Evolutionary conservation across 2,888 invertebrate species (phyloP).

Genomic region (Drosophila prolongata): DNA sequence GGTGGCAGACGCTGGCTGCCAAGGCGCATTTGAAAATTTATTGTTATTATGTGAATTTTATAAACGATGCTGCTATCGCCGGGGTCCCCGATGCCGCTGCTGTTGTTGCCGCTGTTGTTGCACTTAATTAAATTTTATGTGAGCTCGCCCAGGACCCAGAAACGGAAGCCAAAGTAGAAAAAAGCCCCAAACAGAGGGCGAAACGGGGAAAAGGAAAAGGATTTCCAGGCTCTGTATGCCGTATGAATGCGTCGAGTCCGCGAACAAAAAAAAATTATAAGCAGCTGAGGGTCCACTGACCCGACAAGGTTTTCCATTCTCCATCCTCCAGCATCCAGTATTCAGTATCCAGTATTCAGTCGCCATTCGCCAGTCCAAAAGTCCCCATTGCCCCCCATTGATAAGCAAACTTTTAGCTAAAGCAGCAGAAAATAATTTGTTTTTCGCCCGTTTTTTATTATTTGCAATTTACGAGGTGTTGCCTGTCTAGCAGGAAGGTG

Average conservation of each 20-base stretch:
- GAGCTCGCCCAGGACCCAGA: constrained; percentile 30
- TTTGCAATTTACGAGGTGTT: constrained; percentile 34
- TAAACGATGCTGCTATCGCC: constrained; percentile 65
- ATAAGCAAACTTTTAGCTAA: constrained; percentile 35
- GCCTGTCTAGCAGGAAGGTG: constrained; percentile 11
- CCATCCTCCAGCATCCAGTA: background rate
- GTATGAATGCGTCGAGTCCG: constrained; percentile 14
- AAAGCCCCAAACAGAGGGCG: background rate
- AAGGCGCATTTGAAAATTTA: constrained; percentile 75
- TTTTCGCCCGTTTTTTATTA: constrained; percentile 15
- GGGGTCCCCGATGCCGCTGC: constrained; percentile 39
- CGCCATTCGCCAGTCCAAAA: background rate
- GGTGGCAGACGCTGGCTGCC: constrained; percentile 32
- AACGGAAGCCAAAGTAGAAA: constrained; percentile 1
- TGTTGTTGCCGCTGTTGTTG: constrained; percentile 62
- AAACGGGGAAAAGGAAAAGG: constrained; percentile 19
- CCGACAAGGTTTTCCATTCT: background rate
- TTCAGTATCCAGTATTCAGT: no score
- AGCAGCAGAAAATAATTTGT: constrained; percentile 39
- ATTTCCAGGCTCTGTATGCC: constrained; percentile 21
- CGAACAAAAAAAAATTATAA: constrained; percentile 26
- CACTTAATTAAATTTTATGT: constrained; percentile 79
- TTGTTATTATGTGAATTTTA: constrained; percentile 81
- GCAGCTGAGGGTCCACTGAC: constrained; percentile 27
- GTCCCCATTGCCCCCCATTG: background rate